Evolutionary conservation across 2,888 invertebrate genomes (phyloP).

Genomic region (Drosophila falleni): DNA sequence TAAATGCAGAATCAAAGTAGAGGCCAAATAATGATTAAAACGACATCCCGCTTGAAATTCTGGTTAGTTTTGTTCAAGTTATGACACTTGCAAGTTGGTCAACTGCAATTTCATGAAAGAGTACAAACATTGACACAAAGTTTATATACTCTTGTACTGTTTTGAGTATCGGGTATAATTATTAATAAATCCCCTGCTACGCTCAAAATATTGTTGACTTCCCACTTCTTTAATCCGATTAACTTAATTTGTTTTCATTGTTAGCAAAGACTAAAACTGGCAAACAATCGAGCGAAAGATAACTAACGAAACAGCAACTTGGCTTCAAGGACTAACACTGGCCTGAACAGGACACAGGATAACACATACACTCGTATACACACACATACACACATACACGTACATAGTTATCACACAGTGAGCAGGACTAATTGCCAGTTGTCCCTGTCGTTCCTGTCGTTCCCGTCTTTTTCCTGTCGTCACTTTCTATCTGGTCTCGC

Average conservation of each 20-base stretch:
- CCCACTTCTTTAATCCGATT: background rate
- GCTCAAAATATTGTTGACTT: background rate
- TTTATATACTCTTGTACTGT: background rate
- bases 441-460: constrained; percentile 1
- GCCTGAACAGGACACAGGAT: no score
- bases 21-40: no score
- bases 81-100: no score
- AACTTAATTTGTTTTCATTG: background rate
- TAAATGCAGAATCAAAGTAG: no score
- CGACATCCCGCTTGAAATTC: no score
- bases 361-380: no score
- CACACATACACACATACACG: no score
- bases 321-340: no score
- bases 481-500: constrained; percentile 7
- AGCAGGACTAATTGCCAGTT: constrained; percentile 53
- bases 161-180: background rate
- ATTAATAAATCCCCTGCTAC: background rate
- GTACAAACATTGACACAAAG: background rate
- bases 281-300: background rate
- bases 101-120: no score
- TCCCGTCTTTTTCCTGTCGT: constrained; percentile 3
- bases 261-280: background rate
- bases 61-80: no score
- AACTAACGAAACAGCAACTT: no score
- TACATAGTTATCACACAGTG: background rate